These are phyloP conservation scores for Drosophila helvetica DNA, from an alignment of 2,888 invertebrate genomes.

Conservation along the genomic window DNA sequence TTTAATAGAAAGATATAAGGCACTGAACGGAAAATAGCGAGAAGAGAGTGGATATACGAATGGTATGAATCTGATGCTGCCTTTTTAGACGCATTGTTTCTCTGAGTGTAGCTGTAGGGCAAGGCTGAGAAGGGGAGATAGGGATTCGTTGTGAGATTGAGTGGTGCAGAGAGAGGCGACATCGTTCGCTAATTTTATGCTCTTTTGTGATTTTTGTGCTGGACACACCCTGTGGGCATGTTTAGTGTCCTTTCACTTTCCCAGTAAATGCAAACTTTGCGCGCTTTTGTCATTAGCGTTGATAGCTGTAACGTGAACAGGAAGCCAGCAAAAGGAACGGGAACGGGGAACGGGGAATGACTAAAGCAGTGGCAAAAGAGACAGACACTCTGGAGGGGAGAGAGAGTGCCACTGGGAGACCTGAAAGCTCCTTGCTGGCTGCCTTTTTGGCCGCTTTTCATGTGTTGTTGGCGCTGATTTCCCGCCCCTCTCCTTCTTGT, in stretches of 20 bases:
- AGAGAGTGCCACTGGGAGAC: constrained; percentile 7
- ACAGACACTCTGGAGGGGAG: constrained; percentile 1
- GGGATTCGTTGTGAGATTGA: background rate
- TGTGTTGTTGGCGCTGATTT: constrained; percentile 70
- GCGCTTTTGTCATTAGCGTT: constrained; percentile 79
- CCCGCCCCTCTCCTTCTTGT: constrained; percentile 21
- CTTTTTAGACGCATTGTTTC: background rate
- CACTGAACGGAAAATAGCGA: too few species aligned
- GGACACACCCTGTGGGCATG: constrained; percentile 76
- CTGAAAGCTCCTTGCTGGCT: constrained; percentile 38
- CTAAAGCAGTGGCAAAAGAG: background rate
- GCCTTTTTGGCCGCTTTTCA: constrained; percentile 73
- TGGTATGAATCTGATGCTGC: too few species aligned
- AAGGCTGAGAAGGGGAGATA: background rate
- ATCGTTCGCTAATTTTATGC: constrained; percentile 77
- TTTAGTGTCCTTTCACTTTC: constrained; percentile 58
- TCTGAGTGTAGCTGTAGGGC: background rate
- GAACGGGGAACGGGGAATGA: constrained; percentile 21
- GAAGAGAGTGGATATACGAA: too few species aligned
- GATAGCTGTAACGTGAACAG: constrained; percentile 63
- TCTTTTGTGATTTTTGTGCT: constrained; percentile 78
- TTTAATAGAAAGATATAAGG: too few species aligned
- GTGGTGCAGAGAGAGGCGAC: constrained; percentile 16
- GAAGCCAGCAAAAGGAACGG: constrained; percentile 16
- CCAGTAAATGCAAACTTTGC: constrained; percentile 73